Conservation (phyloP, 2,797 vertebrate genomes). For the Lacerta bilineata region DNA sequence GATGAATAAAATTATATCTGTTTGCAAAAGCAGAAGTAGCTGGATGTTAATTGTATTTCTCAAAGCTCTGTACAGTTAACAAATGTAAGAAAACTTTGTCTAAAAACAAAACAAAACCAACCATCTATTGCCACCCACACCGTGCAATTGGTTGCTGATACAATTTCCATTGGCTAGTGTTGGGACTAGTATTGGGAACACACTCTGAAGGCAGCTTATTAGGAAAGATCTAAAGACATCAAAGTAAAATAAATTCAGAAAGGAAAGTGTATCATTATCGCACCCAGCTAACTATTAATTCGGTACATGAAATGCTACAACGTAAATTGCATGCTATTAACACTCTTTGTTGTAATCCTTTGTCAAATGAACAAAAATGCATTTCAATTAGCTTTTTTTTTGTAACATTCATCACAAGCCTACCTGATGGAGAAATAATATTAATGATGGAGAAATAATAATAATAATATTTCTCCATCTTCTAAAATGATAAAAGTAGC, state of each 20-base stretch:
- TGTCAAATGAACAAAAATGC: slow-evolving; percentile 41
- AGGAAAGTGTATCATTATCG: slow-evolving; percentile 1
- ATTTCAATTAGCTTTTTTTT: slow-evolving; percentile 27
- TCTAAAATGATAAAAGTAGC: background rate
- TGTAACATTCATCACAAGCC: slow-evolving; percentile 19
- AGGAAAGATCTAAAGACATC: slow-evolving; percentile 26
- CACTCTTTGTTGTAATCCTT: background rate
- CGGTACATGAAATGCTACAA: slow-evolving; percentile 19
- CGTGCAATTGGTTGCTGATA: fast-evolving
- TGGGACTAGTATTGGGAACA: background rate
- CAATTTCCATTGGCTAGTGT: background rate
- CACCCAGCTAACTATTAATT: slow-evolving; percentile 24
- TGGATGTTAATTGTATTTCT: slow-evolving; percentile 41
- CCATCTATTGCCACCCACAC: background rate
- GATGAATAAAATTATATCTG: slow-evolving; percentile 5
- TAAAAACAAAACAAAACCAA: too few species aligned
- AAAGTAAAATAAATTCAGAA: slow-evolving; percentile 29
- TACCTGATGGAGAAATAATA: slow-evolving; percentile 31
- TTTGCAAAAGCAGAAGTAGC: background rate
- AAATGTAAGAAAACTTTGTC: background rate
- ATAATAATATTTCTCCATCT: slow-evolving; percentile 6
- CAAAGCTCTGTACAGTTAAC: slow-evolving; percentile 23
- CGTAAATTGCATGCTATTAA: slow-evolving; percentile 32
- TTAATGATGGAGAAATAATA: background rate
- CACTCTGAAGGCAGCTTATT: background rate